These are phyloP conservation scores for Petrolisthes manimaculis DNA, from an alignment of 2,888 invertebrate species.

Conservation along the genomic window DNA sequence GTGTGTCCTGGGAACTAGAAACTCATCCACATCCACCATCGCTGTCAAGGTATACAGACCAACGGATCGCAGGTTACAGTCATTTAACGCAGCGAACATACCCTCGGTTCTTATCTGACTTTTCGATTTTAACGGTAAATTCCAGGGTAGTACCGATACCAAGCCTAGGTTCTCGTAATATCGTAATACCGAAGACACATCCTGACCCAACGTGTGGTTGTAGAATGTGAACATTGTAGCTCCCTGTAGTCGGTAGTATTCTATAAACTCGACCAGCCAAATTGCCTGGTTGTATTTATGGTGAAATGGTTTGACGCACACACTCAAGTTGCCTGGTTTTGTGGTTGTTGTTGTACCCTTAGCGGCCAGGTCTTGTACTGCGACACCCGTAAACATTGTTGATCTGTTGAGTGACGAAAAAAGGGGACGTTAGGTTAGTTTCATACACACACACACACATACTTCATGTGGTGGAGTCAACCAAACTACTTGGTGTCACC, in stretches of 20 bases:
- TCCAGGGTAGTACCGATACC: slow-evolving; percentile 72
- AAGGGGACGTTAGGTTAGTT: too few species aligned
- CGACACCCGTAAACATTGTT: too few species aligned
- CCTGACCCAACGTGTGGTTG: slow-evolving; percentile 69
- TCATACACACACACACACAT: too few species aligned
- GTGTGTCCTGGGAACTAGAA: slow-evolving; percentile 68
- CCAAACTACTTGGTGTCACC: too few species aligned
- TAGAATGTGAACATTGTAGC: slow-evolving; percentile 73
- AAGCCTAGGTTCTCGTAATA: slow-evolving; percentile 69
- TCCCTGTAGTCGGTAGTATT: slow-evolving; percentile 72
- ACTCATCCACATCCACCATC: slow-evolving; percentile 69
- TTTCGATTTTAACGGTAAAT: slow-evolving; percentile 67
- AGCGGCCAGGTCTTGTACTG: too few species aligned
- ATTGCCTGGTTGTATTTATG: slow-evolving; percentile 70
- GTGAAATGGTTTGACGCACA: slow-evolving; percentile 71
- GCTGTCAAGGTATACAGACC: slow-evolving; percentile 68
- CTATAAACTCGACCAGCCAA: slow-evolving; percentile 73
- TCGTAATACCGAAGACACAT: slow-evolving; percentile 70
- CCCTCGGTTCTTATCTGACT: slow-evolving; percentile 70
- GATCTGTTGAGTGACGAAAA: too few species aligned
- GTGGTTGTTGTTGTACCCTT: too few species aligned
- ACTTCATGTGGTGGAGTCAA: too few species aligned
- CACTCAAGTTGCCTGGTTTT: slow-evolving; percentile 67
- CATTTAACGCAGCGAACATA: slow-evolving; percentile 69
- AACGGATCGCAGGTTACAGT: slow-evolving; percentile 69